Evolutionary conservation across 2,888 invertebrate species (phyloP), one percentile per base, ranked within the genome.

Genomic region (Stenodema calcarata): DNA sequence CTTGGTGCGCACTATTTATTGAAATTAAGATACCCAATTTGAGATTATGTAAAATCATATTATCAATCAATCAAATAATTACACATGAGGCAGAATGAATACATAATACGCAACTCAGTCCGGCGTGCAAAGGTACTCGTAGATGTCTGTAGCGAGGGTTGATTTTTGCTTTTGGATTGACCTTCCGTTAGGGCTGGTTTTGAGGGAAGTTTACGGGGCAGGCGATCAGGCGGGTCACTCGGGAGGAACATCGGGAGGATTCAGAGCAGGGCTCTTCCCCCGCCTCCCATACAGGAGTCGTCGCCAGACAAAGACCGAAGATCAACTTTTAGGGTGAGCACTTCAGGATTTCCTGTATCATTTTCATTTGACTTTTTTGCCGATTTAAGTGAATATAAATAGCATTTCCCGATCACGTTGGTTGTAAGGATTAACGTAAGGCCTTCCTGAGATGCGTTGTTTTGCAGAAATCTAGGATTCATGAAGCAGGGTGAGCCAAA

Each of bases 121-220:
- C 73, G 73, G 73, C 73, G 73, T 75, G 73, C 73, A 75, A 30
- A 35, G 73, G 73, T 75, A n/a, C 44, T 44, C 44, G 54, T 18
- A 23, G 27, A 4, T 62, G 2, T 62, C 18, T 18, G 9, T 62
- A 27, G 18, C 23, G 62, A 23, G 23, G 27, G 62, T 27, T 62
- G 62, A 62, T 62, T 23, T 62, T 62, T 62, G 62, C 62, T 62
- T 62, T 18, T 23, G 47, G 62, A 62, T 62, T 62, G 62, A 62
- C 62, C 42, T 70, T 82, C 50, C 82, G 84, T 73, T 90, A 92
- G 92, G 91, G 92, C 92, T 89, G 91, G 92, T 90, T 91, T 92
- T 90, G 92, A 92, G 90, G 92, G 92, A 44, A 88, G 88, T 82
- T 86, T 81, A 44, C 82, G 86, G 62, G 81, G 79, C 16, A 76